Evolutionary conservation across 2,888 invertebrate species (phyloP).

Genomic region (Clostera curtula): DNA sequence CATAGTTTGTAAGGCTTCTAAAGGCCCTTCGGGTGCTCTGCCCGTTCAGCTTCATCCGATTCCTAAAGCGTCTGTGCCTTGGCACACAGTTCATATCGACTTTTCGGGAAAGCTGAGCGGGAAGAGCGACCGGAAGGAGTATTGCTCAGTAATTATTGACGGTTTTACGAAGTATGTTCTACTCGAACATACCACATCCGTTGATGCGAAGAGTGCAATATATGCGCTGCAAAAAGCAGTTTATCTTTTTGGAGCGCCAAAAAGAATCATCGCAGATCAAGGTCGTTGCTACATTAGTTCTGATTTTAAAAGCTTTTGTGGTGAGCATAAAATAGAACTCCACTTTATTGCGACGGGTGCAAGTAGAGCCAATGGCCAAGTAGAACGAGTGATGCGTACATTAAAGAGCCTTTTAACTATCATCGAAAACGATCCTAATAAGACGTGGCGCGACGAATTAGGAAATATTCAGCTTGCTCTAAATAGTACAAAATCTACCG

Average conservation of each 20-base stretch:
- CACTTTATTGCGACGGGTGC: constrained; percentile 2
- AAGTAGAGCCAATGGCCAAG: neutral
- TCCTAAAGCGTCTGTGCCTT: constrained; percentile 4
- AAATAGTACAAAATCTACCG: constrained; percentile 14
- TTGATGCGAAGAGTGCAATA: constrained; percentile 1
- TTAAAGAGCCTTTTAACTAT: constrained; percentile 1
- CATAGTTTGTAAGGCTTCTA: constrained; percentile 18
- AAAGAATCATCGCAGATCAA: constrained; percentile 5
- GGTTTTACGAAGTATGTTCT: neutral
- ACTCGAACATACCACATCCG: too few species aligned
- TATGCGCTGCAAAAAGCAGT: constrained; percentile 1
- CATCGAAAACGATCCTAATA: constrained; percentile 1
- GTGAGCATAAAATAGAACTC: constrained; percentile 1
- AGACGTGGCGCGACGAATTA: constrained; percentile 14
- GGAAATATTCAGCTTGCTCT: constrained; percentile 16
- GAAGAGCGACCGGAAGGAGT: constrained; percentile 5
- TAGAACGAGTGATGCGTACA: constrained; percentile 3
- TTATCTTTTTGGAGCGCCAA: constrained; percentile 3
- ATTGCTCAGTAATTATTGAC: constrained; percentile 1
- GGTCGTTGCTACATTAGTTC: constrained; percentile 2
- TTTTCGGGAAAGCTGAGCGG: constrained; percentile 2
- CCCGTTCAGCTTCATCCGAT: constrained; percentile 17
- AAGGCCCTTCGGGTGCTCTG: constrained; percentile 15
- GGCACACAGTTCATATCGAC: constrained; percentile 2
- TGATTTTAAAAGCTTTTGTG: constrained; percentile 2